phyloP scores from a whole-genome alignment of 2,797 vertebrate species.

The Chelonia mydas region DNA sequence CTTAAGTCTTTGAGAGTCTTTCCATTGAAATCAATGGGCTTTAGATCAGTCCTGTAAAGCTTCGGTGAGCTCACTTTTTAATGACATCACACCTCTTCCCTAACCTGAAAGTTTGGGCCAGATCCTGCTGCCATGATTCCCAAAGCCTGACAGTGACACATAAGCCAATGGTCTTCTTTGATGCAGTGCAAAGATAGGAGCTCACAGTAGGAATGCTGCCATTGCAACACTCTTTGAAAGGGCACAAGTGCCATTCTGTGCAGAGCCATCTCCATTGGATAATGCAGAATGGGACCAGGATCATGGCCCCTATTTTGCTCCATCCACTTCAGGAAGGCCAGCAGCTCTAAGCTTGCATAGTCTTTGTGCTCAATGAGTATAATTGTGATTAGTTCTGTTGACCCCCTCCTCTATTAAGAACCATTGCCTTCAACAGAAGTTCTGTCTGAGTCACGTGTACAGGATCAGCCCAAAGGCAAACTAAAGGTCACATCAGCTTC shows the following conservation, averaged over 20 bases:
- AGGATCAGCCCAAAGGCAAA: not conserved
- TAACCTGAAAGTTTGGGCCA: not conserved
- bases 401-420: not conserved
- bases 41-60: not conserved
- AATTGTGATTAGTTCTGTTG: not conserved
- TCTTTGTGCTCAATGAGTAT: not conserved
- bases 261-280: not conserved
- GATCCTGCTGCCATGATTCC: not conserved
- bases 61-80: not conserved
- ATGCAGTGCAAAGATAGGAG: not conserved
- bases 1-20: not conserved
- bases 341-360: not conserved
- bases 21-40: not conserved
- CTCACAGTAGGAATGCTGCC: not conserved
- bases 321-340: not conserved
- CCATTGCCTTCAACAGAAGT: not conserved
- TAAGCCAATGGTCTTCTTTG: not conserved
- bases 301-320: not conserved
- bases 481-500: not conserved
- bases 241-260: not conserved
- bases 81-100: not conserved
- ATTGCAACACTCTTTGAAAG: not conserved
- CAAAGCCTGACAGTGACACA: not conserved
- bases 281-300: not conserved
- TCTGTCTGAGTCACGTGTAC: not conserved